Evolutionary conservation across 2,888 invertebrate species (phyloP).

Genomic region (Oligia fasciuncula): DNA sequence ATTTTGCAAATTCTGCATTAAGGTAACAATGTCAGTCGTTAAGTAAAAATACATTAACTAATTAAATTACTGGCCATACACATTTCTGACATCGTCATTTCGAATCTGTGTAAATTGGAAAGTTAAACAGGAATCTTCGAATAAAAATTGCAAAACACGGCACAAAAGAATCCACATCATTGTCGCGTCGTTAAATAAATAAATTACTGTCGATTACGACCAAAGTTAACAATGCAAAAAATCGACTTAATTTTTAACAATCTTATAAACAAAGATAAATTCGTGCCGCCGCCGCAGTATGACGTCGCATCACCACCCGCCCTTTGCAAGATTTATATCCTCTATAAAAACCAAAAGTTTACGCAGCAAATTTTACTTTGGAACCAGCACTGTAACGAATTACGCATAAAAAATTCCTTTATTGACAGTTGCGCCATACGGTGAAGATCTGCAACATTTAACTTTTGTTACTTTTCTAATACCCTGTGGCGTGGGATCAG

Average conservation of each 20-base stretch:
- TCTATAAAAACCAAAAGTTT: slow-evolving; percentile 61
- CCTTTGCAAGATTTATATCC: slow-evolving; percentile 81
- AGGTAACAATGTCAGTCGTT: slow-evolving; percentile 32
- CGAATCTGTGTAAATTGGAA: slow-evolving; percentile 46
- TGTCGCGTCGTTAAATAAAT: slow-evolving; percentile 70
- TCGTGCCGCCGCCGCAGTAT: slow-evolving; percentile 84
- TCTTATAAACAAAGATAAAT: slow-evolving; percentile 85
- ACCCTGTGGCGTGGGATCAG: slow-evolving; percentile 78
- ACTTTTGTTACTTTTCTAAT: slow-evolving; percentile 80
- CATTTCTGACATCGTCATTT: slow-evolving; percentile 47
- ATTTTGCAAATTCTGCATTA: slow-evolving; percentile 42
- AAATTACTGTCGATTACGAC: slow-evolving; percentile 69
- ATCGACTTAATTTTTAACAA: slow-evolving; percentile 78
- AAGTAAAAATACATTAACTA: slow-evolving; percentile 36
- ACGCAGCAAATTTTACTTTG: slow-evolving; percentile 26
- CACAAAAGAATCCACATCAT: slow-evolving; percentile 67
- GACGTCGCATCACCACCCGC: slow-evolving; percentile 82
- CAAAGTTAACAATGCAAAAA: slow-evolving; percentile 79
- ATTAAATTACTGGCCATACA: slow-evolving; percentile 52
- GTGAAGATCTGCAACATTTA: slow-evolving; percentile 80
- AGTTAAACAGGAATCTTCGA: slow-evolving; percentile 50
- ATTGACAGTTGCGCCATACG: slow-evolving; percentile 77
- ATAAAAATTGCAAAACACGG: slow-evolving; percentile 56
- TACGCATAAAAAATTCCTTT: slow-evolving; percentile 69
- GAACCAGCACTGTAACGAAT: slow-evolving; percentile 75